phyloP scores from a whole-genome alignment of 2,113 vertebrate species.

The Cinclus cinclus region DNA sequence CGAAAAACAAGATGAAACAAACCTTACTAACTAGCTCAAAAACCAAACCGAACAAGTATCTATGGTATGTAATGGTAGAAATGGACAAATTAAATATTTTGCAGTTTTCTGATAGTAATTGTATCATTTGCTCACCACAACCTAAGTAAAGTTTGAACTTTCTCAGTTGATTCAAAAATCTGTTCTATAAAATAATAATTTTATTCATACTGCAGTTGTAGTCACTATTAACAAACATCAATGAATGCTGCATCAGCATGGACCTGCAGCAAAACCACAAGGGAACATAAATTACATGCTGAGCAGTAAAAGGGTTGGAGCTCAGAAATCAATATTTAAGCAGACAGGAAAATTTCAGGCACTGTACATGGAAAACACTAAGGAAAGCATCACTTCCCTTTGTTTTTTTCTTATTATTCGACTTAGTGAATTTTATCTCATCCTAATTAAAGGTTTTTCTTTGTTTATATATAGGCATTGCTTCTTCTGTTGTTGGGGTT shows the following conservation, averaged over 20 bases:
- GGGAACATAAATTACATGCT: neutral
- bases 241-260: neutral
- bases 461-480: neutral
- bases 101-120: neutral
- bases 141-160: neutral
- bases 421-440: neutral
- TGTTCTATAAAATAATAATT: neutral
- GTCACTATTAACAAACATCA: constrained; percentile 11
- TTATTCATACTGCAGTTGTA: neutral
- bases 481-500: neutral
- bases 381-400: neutral
- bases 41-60: neutral
- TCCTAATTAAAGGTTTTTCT: neutral
- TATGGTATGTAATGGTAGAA: neutral
- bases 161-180: neutral
- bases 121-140: neutral
- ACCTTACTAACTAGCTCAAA: neutral
- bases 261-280: neutral
- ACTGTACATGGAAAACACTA: neutral
- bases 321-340: constrained; percentile 48
- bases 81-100: neutral
- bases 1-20: neutral
- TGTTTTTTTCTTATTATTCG: neutral
- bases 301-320: neutral
- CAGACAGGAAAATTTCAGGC: neutral